These are phyloP conservation scores for Graptemys geographica DNA, from an alignment of 2,797 vertebrate genomes.

Conservation along the genomic window DNA sequence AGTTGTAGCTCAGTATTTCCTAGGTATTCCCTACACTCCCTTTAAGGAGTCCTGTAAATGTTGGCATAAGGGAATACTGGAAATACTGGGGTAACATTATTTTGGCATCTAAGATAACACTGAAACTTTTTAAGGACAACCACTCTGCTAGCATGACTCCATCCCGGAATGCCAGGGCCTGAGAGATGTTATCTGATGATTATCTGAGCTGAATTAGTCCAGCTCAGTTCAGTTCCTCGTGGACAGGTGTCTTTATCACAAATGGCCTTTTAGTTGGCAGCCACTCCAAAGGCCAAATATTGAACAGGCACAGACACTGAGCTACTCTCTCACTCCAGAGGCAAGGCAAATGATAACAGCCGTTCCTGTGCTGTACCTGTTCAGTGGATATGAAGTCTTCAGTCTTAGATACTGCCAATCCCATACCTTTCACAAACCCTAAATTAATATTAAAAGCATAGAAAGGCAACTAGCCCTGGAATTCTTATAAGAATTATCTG, in stretches of 20 bases:
- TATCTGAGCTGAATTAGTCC: not conserved
- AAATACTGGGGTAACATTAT: not conserved
- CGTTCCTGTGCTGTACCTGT: not conserved
- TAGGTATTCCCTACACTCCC: not conserved
- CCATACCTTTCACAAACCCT: not conserved
- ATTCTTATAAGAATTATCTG: constrained; percentile 5
- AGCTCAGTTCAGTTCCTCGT: not conserved
- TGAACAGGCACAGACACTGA: not conserved
- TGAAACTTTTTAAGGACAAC: not conserved
- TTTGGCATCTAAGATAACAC: not conserved
- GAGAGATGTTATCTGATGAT: not conserved
- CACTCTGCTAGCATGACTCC: not conserved
- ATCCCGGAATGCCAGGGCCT: not conserved
- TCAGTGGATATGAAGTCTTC: not conserved
- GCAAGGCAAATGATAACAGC: not conserved
- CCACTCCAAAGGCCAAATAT: constrained; percentile 1
- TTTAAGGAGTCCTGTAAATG: not conserved
- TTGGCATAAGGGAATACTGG: not conserved
- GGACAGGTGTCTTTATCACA: not conserved
- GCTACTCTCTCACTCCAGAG: not conserved
- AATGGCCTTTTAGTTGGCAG: not conserved
- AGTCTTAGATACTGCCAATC: not conserved
- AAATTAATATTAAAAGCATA: not conserved
- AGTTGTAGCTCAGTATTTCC: not conserved
- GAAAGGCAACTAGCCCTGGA: not conserved